Percentiles rank a stretch among this genome's conserved stretches.
Evolutionary conservation across 2,888 invertebrate genomes (phyloP).

Genomic region (Dicycla oo): DNA sequence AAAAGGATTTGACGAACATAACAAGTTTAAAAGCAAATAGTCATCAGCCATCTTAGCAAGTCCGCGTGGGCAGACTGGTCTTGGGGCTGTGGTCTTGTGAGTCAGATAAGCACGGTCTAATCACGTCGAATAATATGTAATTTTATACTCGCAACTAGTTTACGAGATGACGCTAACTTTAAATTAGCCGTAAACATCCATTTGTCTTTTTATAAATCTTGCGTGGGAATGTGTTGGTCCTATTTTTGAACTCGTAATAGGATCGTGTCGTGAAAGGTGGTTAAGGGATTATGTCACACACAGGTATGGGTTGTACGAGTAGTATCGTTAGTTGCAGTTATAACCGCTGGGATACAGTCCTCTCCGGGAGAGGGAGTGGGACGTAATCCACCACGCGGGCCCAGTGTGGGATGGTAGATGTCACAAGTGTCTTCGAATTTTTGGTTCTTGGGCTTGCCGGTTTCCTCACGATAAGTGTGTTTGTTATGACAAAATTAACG

Average conservation of each 20-base stretch:
- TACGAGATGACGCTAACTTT: slow-evolving; percentile 50
- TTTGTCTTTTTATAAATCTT: slow-evolving; percentile 61
- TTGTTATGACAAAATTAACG: neutral
- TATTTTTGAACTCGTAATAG: slow-evolving; percentile 49
- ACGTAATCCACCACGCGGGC: neutral
- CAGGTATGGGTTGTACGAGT: slow-evolving; percentile 5
- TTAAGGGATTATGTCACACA: slow-evolving; percentile 33
- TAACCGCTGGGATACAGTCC: neutral
- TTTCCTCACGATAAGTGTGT: neutral
- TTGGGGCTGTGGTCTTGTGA: slow-evolving; percentile 59
- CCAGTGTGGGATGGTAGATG: no score
- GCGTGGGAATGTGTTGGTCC: slow-evolving; percentile 50
- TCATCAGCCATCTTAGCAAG: slow-evolving; percentile 57
- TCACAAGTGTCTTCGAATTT: no score
- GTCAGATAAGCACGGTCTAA: slow-evolving; percentile 62
- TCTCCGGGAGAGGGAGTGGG: neutral
- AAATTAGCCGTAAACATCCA: slow-evolving; percentile 54
- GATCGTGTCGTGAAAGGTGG: slow-evolving; percentile 38
- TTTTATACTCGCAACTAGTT: slow-evolving; percentile 60
- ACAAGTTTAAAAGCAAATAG: slow-evolving; percentile 70
- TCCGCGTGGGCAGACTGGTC: slow-evolving; percentile 78
- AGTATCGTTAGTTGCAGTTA: slow-evolving; percentile 15
- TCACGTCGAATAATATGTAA: slow-evolving; percentile 63
- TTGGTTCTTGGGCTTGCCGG: no score
- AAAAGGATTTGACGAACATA: slow-evolving; percentile 66